Conservation (phyloP, 2,888 invertebrate genomes). For the Ophion ellenae region DNA sequence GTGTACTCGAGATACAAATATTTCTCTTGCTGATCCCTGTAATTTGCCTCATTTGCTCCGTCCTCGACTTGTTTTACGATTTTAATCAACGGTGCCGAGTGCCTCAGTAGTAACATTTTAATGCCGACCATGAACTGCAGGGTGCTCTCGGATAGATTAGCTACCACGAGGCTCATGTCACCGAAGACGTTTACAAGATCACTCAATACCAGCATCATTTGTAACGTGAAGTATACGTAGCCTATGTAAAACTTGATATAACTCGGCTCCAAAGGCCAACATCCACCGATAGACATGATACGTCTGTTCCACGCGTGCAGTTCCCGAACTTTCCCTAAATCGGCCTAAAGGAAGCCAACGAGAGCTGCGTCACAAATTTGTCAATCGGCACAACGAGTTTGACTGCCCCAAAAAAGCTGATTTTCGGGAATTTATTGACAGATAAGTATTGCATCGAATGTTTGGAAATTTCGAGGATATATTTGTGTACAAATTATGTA, state of each 20-base stretch:
- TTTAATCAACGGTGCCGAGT: not conserved
- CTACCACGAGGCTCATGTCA: conserved; percentile 28
- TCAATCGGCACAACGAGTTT: no score
- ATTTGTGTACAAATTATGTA: no score
- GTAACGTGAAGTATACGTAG: conserved; percentile 28
- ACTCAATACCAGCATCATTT: conserved; percentile 30
- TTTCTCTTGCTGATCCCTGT: conserved; percentile 57
- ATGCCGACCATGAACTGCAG: conserved; percentile 4
- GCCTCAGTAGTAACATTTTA: conserved; percentile 22
- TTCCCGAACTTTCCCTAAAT: not conserved
- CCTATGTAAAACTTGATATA: conserved; percentile 23
- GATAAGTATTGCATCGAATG: no score
- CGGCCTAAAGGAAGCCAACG: not conserved
- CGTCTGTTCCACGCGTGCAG: conserved; percentile 21
- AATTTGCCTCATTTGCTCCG: conserved; percentile 45
- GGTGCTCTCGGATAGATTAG: conserved; percentile 38
- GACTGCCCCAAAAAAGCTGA: no score
- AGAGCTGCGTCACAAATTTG: no score
- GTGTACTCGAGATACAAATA: conserved; percentile 61
- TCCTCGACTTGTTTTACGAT: conserved; percentile 19
- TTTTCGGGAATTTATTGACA: no score
- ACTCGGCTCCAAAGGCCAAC: conserved; percentile 24
- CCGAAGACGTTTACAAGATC: conserved; percentile 36
- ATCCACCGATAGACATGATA: conserved; percentile 22
- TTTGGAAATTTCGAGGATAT: no score